Conservation (phyloP, 2,888 invertebrate genomes). For the Epinotia bilunana region DNA sequence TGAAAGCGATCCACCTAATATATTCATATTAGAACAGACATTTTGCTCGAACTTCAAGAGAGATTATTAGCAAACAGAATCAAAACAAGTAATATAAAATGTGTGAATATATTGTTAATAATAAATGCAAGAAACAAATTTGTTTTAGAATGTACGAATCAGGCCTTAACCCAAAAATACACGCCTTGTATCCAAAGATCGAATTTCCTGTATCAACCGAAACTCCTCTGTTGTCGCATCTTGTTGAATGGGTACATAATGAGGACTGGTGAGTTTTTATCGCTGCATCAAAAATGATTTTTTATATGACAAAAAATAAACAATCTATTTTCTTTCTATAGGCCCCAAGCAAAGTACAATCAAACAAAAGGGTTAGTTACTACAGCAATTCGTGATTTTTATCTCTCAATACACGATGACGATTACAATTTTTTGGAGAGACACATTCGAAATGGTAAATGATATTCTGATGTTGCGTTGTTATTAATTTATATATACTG, state of each 20-base stretch:
- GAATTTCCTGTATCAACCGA: conserved; percentile 92
- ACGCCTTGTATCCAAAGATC: conserved; percentile 90
- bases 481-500: no score
- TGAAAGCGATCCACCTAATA: no score
- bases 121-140: not conserved
- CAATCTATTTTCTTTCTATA: conserved; percentile 44
- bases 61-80: no score
- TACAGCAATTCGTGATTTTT: conserved; percentile 53
- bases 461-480: not conserved
- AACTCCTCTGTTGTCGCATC: conserved; percentile 92
- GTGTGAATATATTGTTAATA: no score
- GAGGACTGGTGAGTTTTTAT: conserved; percentile 82
- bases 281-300: no score
- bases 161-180: conserved; percentile 89
- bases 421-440: conserved; percentile 60
- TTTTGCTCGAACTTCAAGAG: no score
- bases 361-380: conserved; percentile 50
- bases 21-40: no score
- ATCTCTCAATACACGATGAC: conserved; percentile 63
- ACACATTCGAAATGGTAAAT: conserved; percentile 58
- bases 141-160: conserved; percentile 87
- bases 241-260: conserved; percentile 93
- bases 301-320: no score
- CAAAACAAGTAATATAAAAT: no score
- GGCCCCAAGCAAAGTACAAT: conserved; percentile 56